Base-by-base conservation (phyloP, 2,888 invertebrate genomes). In the Chrysodeixis includens region DNA sequence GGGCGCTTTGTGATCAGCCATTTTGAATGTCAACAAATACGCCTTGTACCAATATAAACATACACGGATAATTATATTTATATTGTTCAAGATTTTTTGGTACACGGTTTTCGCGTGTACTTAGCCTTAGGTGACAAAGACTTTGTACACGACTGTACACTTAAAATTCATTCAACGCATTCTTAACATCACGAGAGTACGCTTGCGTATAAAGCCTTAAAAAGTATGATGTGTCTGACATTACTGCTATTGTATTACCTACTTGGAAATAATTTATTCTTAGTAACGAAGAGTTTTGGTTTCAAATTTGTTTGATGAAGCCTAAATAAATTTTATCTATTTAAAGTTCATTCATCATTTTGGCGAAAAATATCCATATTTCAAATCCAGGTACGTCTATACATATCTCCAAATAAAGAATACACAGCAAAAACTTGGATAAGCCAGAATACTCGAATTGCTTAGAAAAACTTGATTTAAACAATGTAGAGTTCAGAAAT, bases 381-480 rank as follows among this genome's bases (percentile, higher is more conserved):
- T n/a, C n/a, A n/a, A n/a, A n/a, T n/a, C n/a, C n/a, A n/a, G 9
- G 1, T 10, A 61, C 18, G 16, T 18, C 60, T 20, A 9, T 56
- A 49, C 20, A 32, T 46, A 20, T 22, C 18, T 30, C 14, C 32
- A 60, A 69, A 30, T 60, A 18, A 8, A 14, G 30, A 49, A 56
- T 30, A 57, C 51, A 56, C 18, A 66, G 62, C 46, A 65, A 59
- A 57, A 46, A 49, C 22, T 51, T 53, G 76, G 62, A n/a, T 64
- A 70, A 59, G 62, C 60, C 51, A 64, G 62, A 55, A 56, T 67
- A 62, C 46, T 72, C 71, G 76, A 69, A 58, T 79, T 78, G 69
- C 70, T 72, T 65, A 68, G 59, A 51, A 62, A 57, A 83, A 79
- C 71, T 79, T 67, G 22, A 56, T 76, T 79, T 81, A 85, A 84